Conservation (phyloP, 2,888 invertebrate species). For the Cetonia aurata region DNA sequence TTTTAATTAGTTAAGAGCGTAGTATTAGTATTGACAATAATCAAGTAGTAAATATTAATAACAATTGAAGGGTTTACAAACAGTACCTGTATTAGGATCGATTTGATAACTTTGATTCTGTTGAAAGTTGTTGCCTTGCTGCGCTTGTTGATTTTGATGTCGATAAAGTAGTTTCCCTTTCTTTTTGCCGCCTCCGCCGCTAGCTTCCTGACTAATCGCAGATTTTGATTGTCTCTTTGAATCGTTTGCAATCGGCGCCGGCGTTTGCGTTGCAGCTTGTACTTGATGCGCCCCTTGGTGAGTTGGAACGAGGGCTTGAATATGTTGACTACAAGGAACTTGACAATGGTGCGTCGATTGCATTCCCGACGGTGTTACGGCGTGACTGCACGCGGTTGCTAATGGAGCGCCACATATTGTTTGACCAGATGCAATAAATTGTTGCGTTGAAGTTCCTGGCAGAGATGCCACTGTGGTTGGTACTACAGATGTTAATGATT, state of each 20-base stretch:
- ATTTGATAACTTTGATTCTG: slow-evolving; percentile 67
- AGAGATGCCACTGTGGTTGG: slow-evolving; percentile 58
- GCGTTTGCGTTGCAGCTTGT: slow-evolving; percentile 76
- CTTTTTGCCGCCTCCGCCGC: slow-evolving; percentile 60
- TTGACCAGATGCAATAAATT: slow-evolving; percentile 56
- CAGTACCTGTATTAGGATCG: slow-evolving; percentile 68
- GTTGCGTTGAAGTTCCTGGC: slow-evolving; percentile 54
- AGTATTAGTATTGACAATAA: no score
- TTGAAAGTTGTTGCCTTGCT: slow-evolving; percentile 64
- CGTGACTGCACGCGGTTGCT: slow-evolving; percentile 58
- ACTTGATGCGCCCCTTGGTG: slow-evolving; percentile 67
- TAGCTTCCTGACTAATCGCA: slow-evolving; percentile 51
- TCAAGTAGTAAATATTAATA: slow-evolving; percentile 1
- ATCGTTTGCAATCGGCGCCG: slow-evolving; percentile 59
- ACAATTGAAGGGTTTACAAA: slow-evolving; percentile 10
- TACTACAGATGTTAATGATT: slow-evolving; percentile 58
- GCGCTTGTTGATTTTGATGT: slow-evolving; percentile 66
- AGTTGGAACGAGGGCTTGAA: slow-evolving; percentile 55
- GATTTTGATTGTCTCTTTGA: slow-evolving; percentile 58
- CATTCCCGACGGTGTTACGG: slow-evolving; percentile 49
- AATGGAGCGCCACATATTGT: slow-evolving; percentile 54
- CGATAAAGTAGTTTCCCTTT: slow-evolving; percentile 64
- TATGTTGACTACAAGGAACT: slow-evolving; percentile 60
- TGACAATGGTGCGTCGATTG: slow-evolving; percentile 58
- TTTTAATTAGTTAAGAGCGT: no score